Evolutionary conservation across 2,113 vertebrate genomes (phyloP).

Genomic region (Larimichthys crocea): DNA sequence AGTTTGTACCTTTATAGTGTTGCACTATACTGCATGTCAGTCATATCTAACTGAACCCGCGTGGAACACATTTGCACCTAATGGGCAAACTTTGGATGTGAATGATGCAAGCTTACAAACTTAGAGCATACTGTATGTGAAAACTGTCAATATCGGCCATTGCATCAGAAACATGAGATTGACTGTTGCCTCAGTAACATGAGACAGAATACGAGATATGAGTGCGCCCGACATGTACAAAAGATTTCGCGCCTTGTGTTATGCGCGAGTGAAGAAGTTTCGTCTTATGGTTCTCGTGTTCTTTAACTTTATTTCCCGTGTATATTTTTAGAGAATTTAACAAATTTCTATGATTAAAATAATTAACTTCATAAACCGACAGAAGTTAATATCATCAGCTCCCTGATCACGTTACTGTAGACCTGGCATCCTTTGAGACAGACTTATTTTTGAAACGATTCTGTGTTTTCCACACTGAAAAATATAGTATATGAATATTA

Average conservation of each 20-base stretch:
- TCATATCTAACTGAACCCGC: conserved; percentile 37
- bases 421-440: not conserved
- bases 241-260: conserved; percentile 19
- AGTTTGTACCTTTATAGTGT: conserved; percentile 3
- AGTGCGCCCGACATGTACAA: conserved; percentile 28
- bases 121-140: conserved; percentile 12
- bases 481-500: not conserved
- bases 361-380: not conserved
- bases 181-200: conserved; percentile 62
- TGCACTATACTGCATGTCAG: not conserved
- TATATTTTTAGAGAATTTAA: no score
- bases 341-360: not conserved
- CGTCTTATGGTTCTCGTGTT: not conserved
- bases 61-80: conserved; percentile 32
- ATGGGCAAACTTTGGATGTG: conserved; percentile 23
- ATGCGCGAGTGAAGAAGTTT: no score
- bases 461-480: not conserved
- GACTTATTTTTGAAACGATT: not conserved
- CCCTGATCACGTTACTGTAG: not conserved
- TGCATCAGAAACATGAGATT: conserved; percentile 66
- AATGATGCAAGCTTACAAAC: conserved; percentile 61
- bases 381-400: not conserved
- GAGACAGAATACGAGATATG: conserved; percentile 62
- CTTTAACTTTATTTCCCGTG: not conserved
- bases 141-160: conserved; percentile 47